Conservation (phyloP, 1,140 invertebrate species). For the Neuroterus valhalla region DNA sequence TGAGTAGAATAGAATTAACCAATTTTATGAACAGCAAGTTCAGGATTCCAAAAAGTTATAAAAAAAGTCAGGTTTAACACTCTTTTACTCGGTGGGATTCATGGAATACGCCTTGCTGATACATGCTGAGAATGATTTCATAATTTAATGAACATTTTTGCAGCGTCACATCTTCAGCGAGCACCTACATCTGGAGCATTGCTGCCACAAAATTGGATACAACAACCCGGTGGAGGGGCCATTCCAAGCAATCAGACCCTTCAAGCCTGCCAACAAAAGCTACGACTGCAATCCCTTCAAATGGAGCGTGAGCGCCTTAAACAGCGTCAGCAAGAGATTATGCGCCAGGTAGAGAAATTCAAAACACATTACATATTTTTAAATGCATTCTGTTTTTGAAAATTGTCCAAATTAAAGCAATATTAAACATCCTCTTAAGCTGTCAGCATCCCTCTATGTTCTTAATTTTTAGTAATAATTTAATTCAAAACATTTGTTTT, state of each 20-base stretch:
- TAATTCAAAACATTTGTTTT: slow-evolving; percentile 27
- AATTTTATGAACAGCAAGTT: too few species aligned
- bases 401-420: slow-evolving; percentile 8
- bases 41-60: too few species aligned
- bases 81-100: too few species aligned
- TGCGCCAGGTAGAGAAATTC: slow-evolving; percentile 80
- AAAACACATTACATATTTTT: background rate
- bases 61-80: too few species aligned
- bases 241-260: slow-evolving; percentile 75
- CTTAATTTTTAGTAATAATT: slow-evolving; percentile 16
- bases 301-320: slow-evolving; percentile 91
- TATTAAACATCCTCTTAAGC: background rate
- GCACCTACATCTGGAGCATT: slow-evolving; percentile 78
- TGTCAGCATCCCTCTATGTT: too few species aligned
- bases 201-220: slow-evolving; percentile 77
- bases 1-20: too few species aligned
- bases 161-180: slow-evolving; percentile 84
- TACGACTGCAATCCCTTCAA: slow-evolving; percentile 88
- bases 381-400: slow-evolving; percentile 24
- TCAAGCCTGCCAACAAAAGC: slow-evolving; percentile 85
- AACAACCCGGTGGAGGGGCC: slow-evolving; percentile 69
- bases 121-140: too few species aligned
- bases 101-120: too few species aligned
- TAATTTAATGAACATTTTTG: slow-evolving; percentile 30
- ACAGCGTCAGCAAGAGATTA: slow-evolving; percentile 91